Base-by-base conservation (phyloP, 2,797 vertebrate genomes). In the Parotocinclus haroldoi region DNA sequence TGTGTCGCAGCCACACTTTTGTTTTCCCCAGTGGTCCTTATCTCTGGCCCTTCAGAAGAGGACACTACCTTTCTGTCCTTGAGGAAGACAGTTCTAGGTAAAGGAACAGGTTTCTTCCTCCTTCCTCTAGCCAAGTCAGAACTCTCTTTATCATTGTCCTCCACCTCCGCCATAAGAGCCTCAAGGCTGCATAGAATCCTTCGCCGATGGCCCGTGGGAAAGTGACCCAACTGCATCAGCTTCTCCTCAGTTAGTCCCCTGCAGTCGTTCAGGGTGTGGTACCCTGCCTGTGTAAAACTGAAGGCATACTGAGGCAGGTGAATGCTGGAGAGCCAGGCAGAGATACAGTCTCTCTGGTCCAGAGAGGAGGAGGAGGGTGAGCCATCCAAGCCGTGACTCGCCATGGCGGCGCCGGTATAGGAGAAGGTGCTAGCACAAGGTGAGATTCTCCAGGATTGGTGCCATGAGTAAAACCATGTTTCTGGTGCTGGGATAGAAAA, bases 151-250 rank as follows among this genome's bases (percentile, higher is more conserved):
- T 68, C 58, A 46, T 27, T 37, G 49, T 16, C 36, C 13, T 38
- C 66, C 40, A 82, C 7, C 13, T 38, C 66, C 40, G 82, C 7
- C 16, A 79, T 73, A 0, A 85, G 69, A 0, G 80, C 81, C 44
- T 94, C 90, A 76, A 98, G 74, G 69, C 94, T 93, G 42, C 90
- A 87, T 14, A 98, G 91, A 69, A 99, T 94, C 68, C 96, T 91
- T 56, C 92, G 86, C 0, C 95, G 89, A 71, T 99, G 96, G 38
- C 96, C 96, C 0, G 96, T 98, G 10, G 95, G 96, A 39, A 91
- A 71, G 72, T 95, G 87, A 16, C 86, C 82, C 14, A 98, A 89
- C 72, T 89, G 73, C 64, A 92, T 83, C 12, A 99, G 94, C 14
- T 74, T 63, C 0, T 79, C 77, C 13, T 96, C 90, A 27, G 88